Evolutionary conservation across 1,140 invertebrate genomes (phyloP), one percentile per base, ranked within the genome.

Genomic region (Hyposmocoma kahamanoa): DNA sequence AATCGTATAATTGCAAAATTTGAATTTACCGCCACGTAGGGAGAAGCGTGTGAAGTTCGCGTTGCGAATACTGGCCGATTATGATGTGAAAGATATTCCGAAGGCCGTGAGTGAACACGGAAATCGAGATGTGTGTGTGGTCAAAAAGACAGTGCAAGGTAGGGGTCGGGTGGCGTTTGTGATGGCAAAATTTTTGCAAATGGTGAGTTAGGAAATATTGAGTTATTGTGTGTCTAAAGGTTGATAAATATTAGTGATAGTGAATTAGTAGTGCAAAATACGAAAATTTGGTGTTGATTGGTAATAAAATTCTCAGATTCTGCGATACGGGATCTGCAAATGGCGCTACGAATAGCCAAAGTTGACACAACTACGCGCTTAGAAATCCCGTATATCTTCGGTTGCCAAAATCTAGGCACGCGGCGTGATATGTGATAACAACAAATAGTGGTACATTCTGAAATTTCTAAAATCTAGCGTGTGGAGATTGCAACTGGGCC

Each of bases 131-230:
- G 82, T 86, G 80, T 86, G 84, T 86, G 84, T 86, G 84, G 82
- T 85, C 83, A 84, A 86, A 86, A 84, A 86, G 83, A 85, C 84
- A 87, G 84, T 87, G 84, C 84, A 87, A 87, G 83, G 83, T 87
- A 87, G 83, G 84, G 84, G 84, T 87, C 84, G 84, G 84, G 83
- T 87, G 84, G 83, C 82, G 77, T 84, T 87, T 87, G 84, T 87
- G 84, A 87, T 87, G 84, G 84, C 84, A 86, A 86, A 85, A 83
- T 59, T 85, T 86, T 87, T 86, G 84, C 84, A 85, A 86, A 87
- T 84, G 84, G 84, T 87, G 84, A 87, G 84, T 87, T 85, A 85
- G 81, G 82, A 76, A 73, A 67, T 80, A 77, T 77, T 77, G 80
- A 76, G 64, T 74, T 75, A 58, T 70, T 69, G 76, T 72, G 69